These are phyloP conservation scores for Fragum whitleyi DNA, from an alignment of 2,888 invertebrate species.

Conservation along the genomic window DNA sequence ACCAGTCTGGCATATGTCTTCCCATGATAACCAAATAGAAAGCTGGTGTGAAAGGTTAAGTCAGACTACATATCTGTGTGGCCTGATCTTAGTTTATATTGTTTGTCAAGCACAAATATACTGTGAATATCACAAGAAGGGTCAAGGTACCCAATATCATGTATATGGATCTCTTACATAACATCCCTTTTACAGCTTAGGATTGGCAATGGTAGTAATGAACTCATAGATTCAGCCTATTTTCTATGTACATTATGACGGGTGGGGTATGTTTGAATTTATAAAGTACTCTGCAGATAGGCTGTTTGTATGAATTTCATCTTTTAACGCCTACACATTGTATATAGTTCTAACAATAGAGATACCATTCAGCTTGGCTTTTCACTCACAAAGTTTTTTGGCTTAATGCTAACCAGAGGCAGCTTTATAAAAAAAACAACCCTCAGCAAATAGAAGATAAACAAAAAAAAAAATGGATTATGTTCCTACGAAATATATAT, in stretches of 20 bases:
- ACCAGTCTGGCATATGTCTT: no score
- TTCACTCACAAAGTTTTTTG: background rate
- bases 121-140: no score
- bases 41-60: no score
- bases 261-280: background rate
- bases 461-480: no score
- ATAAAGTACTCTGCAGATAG: background rate
- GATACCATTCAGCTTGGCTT: conserved; percentile 17
- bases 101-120: no score
- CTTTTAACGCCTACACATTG: background rate
- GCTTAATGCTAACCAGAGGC: background rate
- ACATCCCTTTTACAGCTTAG: conserved; percentile 13
- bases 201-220: background rate
- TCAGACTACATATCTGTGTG: no score
- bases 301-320: conserved; percentile 4
- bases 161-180: background rate
- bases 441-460: no score
- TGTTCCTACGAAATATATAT: no score
- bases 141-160: background rate
- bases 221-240: conserved; percentile 6
- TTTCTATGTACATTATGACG: background rate
- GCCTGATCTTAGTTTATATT: no score
- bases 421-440: no score
- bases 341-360: conserved; percentile 16
- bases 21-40: no score